Evolutionary conservation across 64 coral and sea anemone genomes (phyloP).

Genomic region (Porites australiensis): DNA sequence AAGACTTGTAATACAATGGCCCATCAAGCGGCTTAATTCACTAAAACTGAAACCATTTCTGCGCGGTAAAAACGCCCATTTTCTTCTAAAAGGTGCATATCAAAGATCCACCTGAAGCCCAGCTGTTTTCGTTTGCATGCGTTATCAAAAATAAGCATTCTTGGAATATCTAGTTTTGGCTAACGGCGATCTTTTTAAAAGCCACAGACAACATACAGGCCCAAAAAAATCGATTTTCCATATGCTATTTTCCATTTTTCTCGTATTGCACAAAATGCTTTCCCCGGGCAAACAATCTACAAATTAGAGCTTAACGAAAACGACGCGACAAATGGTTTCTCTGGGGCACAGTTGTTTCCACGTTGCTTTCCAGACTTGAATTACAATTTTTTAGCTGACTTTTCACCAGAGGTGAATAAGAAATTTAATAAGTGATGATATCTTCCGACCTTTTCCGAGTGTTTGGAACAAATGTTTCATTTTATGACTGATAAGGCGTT

Average conservation of each 20-base stretch:
- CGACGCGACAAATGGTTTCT: slow-evolving; percentile 32
- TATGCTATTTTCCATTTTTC: slow-evolving; percentile 1
- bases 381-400: background rate
- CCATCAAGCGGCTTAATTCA: background rate
- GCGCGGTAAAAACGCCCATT: background rate
- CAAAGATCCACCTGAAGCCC: background rate
- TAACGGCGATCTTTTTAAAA: background rate
- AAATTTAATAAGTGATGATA: too few relatives aligned
- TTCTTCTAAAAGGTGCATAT: background rate
- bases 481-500: background rate
- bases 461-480: background rate
- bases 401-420: background rate
- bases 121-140: slow-evolving; percentile 50
- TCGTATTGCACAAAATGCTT: background rate
- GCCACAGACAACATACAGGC: background rate
- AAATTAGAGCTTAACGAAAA: background rate
- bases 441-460: background rate
- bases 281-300: slow-evolving; percentile 1
- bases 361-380: slow-evolving; percentile 6
- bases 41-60: slow-evolving; percentile 32
- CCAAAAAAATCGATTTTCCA: slow-evolving; percentile 44
- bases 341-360: slow-evolving; percentile 33
- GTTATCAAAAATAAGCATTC: slow-evolving; percentile 43
- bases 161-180: slow-evolving; percentile 3
- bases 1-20: background rate